Conservation (phyloP, 2,797 vertebrate genomes). For the Graptemys geographica region DNA sequence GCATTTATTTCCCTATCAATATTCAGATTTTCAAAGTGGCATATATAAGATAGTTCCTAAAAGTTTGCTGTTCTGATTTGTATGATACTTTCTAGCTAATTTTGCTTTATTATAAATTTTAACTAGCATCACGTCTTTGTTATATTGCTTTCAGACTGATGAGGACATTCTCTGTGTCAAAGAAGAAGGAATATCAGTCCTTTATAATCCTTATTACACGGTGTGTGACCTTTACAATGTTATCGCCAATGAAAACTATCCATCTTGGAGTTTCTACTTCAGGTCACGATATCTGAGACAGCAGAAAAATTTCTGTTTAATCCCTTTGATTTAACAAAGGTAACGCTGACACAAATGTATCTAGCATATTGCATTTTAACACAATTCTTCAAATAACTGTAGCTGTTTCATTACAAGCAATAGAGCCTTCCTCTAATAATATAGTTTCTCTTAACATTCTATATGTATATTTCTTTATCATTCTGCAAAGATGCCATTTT, state of each 20-base stretch:
- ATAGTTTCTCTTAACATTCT: neutral
- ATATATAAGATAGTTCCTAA: neutral
- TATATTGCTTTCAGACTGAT: conserved; percentile 82
- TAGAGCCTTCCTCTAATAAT: neutral
- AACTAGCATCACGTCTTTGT: neutral
- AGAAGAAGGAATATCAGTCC: conserved; percentile 81
- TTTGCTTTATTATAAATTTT: neutral
- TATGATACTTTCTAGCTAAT: neutral
- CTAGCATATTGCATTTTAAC: too few species aligned
- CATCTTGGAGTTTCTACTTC: conserved; percentile 87
- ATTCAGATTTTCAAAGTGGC: neutral
- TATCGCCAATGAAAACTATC: conserved; percentile 83
- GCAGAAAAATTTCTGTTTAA: conserved; percentile 86
- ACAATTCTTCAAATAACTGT: too few species aligned
- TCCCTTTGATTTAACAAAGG: conserved; percentile 93
- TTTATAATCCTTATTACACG: conserved; percentile 88
- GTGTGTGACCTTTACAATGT: conserved; percentile 85
- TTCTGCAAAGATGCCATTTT: neutral
- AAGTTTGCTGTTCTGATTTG: neutral
- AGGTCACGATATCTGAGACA: conserved; percentile 86
- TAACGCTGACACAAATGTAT: conserved; percentile 39
- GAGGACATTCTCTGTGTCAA: conserved; percentile 87
- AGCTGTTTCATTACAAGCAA: neutral
- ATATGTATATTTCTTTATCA: neutral
- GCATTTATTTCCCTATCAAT: neutral